Evolutionary conservation across 2,888 invertebrate genomes (phyloP).

Genomic region (Aspidiotus rigidus): DNA sequence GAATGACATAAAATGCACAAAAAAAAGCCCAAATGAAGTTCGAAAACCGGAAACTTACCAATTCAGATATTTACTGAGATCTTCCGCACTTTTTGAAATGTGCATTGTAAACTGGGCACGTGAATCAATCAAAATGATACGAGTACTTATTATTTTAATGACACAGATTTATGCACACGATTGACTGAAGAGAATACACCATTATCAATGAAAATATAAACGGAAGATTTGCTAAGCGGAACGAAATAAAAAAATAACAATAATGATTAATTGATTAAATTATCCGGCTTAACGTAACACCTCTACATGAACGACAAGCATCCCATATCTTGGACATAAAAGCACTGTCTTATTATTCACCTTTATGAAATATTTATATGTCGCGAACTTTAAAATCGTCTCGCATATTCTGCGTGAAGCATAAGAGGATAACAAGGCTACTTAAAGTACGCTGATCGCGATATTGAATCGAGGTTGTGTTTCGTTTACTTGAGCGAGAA

Average conservation of each 20-base stretch:
- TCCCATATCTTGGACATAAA: background rate
- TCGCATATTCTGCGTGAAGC: conserved; percentile 10
- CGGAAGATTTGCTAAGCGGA: too few relatives aligned
- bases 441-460: background rate
- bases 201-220: too few relatives aligned
- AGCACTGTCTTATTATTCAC: background rate
- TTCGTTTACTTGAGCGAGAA: background rate
- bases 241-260: too few relatives aligned
- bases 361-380: conserved; percentile 15
- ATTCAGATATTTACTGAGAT: background rate
- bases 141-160: too few relatives aligned
- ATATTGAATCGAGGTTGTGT: conserved; percentile 9
- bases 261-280: too few relatives aligned
- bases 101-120: background rate
- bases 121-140: too few relatives aligned
- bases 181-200: too few relatives aligned
- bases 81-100: background rate
- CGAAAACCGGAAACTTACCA: background rate
- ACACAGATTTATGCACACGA: too few relatives aligned
- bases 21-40: too few relatives aligned
- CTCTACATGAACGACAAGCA: background rate
- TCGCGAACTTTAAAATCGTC: background rate
- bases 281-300: too few relatives aligned
- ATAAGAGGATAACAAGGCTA: conserved; percentile 1
- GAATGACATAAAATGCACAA: too few relatives aligned